Evolutionary conservation across 2,797 vertebrate genomes (phyloP), one percentile per base, ranked within the genome.

Genomic region (Pteropus rufus): DNA sequence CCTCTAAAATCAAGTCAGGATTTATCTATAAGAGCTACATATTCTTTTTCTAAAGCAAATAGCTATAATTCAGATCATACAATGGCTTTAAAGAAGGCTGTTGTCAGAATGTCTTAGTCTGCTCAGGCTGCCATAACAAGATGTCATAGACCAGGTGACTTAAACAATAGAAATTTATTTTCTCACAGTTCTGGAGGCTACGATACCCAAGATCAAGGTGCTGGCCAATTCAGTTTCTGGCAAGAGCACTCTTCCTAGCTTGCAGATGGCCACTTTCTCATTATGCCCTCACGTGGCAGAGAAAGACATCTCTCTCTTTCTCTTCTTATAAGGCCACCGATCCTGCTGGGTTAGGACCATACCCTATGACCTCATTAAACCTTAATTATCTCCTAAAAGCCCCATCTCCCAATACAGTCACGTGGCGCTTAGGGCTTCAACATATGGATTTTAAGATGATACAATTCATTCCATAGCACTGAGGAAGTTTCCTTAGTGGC

Each of bases 1-100:
- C 46, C 11, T 62, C 86, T 93, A 49, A 96, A 91, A 82, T 80
- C 9, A 44, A 88, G 65, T 64, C 11, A 39, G 7, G 73, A 75
- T 88, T 72, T 85, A 21, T 92, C 54, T 82, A 10, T 76, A 46
- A 90, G 62, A 44, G 29, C 10, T 90, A 0, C 36, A 4, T 89
- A 2, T 94, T 89, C 93, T 89, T 88, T 36, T 75, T 26, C 52
- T 80, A 62, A 77, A 95, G 36, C 41, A 96, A 88, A 90, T 94
- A 56, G 24, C 67, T 93, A 24, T 15, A 36, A 80, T 91, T 94
- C 49, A 79, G 70, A 75, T 91, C 26, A 70, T 70, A 93, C 83
- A 91, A 86, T 93, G 62, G 39, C 77, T 92, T 83, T 75, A 67
- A 86, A 80, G 69, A 91, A 73, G 89, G n/a, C 29, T 89, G 64